Evolutionary conservation across 2,888 invertebrate species (phyloP), one percentile per base, ranked within the genome.

Genomic region (Xanthorhoe designata): DNA sequence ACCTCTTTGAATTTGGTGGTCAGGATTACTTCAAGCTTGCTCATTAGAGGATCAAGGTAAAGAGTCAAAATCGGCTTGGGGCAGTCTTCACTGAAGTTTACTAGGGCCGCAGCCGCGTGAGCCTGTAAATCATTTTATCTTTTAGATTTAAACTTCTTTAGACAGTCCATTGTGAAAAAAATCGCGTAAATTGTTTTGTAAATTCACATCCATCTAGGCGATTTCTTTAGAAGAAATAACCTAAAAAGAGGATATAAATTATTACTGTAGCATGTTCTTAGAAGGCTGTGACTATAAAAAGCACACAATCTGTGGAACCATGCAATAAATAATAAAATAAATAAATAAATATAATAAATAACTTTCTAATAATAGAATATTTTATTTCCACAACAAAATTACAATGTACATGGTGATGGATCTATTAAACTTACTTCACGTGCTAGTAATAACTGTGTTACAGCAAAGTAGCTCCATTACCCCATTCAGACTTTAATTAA

Each of bases 1-100:
- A 96, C 96, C 94, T 99, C 98, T 85, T 98, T 98, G 86, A 99
- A 98, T 91, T 99, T 99, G 24, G 97, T 95, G 62, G 96, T 98
- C 50, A 99, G 94, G 73, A 99, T 98, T 0, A 95, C 94, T 91
- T 98, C 98, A 68, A 99, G 94, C 89, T 98, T 98, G 62, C 94
- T 94, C 96, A 99, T 98, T 74, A 99, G 96, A 19, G 96, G 96
- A 79, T 98, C 97, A 70, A 99, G 94, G 86, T 99, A 99, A 72
- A 96, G 96, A 9, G 96, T 96, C 70, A 99, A 94, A 76, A 99
- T 98, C 77, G 96, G 95, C 88, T 99, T 99, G 0, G 99, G 99
- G 87, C 99, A 99, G 89, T 99, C 99, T 94, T 99, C 99, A 82
- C 98, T 98, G 92, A 99, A 99, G 93, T 99, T 99, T 0, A 99